A percentile compares a stretch with the other conserved stretches of the same genome.
Conservation (phyloP, 1,140 invertebrate genomes). For the Diorhabda carinulata region DNA sequence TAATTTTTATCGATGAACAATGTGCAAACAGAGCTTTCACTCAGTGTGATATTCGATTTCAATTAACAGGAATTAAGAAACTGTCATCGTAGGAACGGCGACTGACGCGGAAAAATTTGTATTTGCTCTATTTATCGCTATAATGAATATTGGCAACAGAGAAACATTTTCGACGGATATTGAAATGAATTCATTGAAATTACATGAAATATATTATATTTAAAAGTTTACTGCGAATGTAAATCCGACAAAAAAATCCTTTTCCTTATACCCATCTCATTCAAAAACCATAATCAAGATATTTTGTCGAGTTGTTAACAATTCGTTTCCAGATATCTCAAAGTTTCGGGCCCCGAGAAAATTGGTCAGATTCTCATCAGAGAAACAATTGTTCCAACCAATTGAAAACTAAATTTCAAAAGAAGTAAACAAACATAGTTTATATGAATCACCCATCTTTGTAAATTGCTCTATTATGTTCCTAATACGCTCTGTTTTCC, state of each 20-base stretch:
- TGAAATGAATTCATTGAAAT: too few species aligned
- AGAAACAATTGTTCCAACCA: conserved; percentile 9
- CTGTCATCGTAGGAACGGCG: not conserved
- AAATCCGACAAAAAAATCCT: too few species aligned
- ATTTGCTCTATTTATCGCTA: not conserved
- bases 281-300: too few species aligned
- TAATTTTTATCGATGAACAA: too few species aligned
- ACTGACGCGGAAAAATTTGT: not conserved
- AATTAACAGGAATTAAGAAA: not conserved
- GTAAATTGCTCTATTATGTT: conserved; percentile 19
- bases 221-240: too few species aligned
- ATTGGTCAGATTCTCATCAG: not conserved
- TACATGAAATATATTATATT: too few species aligned
- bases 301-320: too few species aligned
- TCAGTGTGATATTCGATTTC: not conserved
- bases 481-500: conserved; percentile 16
- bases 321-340: too few species aligned
- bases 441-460: conserved; percentile 19
- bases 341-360: not conserved
- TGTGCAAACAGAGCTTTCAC: not conserved
- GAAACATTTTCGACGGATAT: too few species aligned
- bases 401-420: not conserved
- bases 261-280: too few species aligned
- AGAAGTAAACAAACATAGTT: conserved; percentile 10
- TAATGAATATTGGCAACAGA: too few species aligned